Base-by-base conservation (phyloP, 2,113 vertebrate species). In the Ophthalmolycus amberensis region DNA sequence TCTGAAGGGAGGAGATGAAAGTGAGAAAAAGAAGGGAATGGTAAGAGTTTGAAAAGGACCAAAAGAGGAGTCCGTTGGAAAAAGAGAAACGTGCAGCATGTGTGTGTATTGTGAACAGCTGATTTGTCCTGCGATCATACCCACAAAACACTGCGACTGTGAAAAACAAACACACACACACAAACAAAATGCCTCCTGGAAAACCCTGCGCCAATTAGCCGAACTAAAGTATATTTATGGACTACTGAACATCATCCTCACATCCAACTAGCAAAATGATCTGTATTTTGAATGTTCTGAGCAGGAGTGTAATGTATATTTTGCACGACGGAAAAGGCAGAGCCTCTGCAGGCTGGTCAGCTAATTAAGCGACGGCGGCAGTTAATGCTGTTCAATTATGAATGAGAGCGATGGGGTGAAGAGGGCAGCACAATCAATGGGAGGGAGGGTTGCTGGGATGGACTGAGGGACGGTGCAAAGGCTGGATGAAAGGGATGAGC, bases 361-460 rank as follows among this genome's bases (percentile, higher is more conserved):
- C 88, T 92, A 92, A 92, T 93, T 93, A 93, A 92, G 89, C 68
- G 67, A 77, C 77, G 75, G 85, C 76, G 3, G 89, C 90, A 81
- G 90, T 92, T 93, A 91, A 90, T 93, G 87, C 90, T 89, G 84
- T 77, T 93, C 91, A 93, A 93, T 93, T 92, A 93, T 93, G 87
- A 93, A 93, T 90, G 90, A 88, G 89, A 80, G 63, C 74, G 79
- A 83, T 0, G 76, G 76, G 89, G 88, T 87, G 88, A 90, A 89
- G 88, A 89, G 80, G 89, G 80, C 85, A 90, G 79, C 50, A 27
- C 69, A 64, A 90, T 92, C 91, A 79, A 91, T 93, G 79, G 50
- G 42, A 60, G 71, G 75, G 76, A 69, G 40, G 60, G 74, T 11
- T 71, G 67, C 16, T 48, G 14, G 65, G 75, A 78, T 42, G 78